phyloP scores from a whole-genome alignment of 2,888 invertebrate genomes.

The Hirtodrosophila duncani region DNA sequence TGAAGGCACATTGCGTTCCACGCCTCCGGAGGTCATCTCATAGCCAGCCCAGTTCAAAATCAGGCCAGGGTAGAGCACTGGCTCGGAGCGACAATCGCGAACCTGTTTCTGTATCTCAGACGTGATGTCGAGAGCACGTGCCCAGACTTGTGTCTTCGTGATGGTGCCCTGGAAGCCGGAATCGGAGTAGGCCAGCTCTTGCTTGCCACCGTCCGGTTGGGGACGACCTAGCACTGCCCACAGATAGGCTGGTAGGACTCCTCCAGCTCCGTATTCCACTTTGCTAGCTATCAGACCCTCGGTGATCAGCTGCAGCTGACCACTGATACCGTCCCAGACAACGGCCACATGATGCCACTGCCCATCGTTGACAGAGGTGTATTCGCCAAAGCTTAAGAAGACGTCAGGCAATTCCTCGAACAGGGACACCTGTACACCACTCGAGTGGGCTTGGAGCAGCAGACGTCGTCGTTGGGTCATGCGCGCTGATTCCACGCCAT shows the following conservation, averaged over 20 bases:
- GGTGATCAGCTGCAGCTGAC: constrained; percentile 93
- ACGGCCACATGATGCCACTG: constrained; percentile 98
- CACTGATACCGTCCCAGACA: constrained; percentile 95
- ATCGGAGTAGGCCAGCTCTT: constrained; percentile 85
- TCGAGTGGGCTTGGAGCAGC: constrained; percentile 94
- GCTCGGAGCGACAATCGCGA: constrained; percentile 93
- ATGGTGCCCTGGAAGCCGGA: constrained; percentile 97
- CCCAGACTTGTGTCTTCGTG: constrained; percentile 97
- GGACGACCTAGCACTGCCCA: constrained; percentile 96
- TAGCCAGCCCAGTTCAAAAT: constrained; percentile 96
- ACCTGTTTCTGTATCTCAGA: constrained; percentile 96
- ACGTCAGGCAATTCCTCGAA: constrained; percentile 93
- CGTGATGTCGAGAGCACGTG: constrained; percentile 92
- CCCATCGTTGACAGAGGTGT: constrained; percentile 95
- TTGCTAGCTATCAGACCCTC: constrained; percentile 97
- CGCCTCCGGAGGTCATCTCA: constrained; percentile 91
- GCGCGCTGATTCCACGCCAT: constrained; percentile 90
- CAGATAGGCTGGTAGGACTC: constrained; percentile 88
- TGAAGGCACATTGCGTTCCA: constrained; percentile 93
- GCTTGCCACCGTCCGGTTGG: constrained; percentile 83
- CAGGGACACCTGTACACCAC: constrained; percentile 93
- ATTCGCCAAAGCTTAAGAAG: constrained; percentile 93
- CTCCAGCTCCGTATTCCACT: constrained; percentile 92
- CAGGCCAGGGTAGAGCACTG: constrained; percentile 90
- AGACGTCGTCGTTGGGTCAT: constrained; percentile 87